Evolutionary conservation across 2,888 invertebrate species (phyloP).

Genomic region (Caenorhabditis sp.): DNA sequence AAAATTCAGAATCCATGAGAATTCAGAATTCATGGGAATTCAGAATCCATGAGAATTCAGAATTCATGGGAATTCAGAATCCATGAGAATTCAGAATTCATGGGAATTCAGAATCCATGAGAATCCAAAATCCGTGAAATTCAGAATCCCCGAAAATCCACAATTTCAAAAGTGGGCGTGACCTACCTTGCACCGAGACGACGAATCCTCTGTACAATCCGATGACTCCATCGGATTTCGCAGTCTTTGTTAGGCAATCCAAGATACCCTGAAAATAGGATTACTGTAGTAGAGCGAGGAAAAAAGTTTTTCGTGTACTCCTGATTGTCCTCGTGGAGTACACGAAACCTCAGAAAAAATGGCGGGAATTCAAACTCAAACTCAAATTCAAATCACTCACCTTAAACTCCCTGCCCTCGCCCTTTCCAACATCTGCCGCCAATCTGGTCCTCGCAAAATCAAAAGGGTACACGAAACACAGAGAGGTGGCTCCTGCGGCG

Average conservation of each 20-base stretch:
- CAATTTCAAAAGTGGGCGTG: neutral
- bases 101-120: too few species aligned
- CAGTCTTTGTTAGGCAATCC: conserved; percentile 16
- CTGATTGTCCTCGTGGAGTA: too few species aligned
- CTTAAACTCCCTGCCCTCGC: conserved; percentile 14
- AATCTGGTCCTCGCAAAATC: conserved; percentile 93
- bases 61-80: too few species aligned
- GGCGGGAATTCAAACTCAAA: neutral
- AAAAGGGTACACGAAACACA: conserved; percentile 95
- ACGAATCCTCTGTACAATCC: conserved; percentile 87
- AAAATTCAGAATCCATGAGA: too few species aligned
- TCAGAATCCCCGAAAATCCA: neutral
- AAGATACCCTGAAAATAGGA: conserved; percentile 10
- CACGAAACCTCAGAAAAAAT: neutral
- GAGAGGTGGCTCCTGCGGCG: conserved; percentile 94
- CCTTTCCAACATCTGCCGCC: conserved; percentile 83
- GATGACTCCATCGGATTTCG: conserved; percentile 10
- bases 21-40: too few species aligned
- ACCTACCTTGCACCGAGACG: conserved; percentile 83
- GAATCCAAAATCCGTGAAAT: neutral
- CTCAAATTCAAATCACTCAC: neutral
- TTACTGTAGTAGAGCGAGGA: too few species aligned
- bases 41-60: too few species aligned
- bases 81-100: too few species aligned
- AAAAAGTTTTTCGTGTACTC: too few species aligned